Evolutionary conservation across 2,797 vertebrate species (phyloP), one percentile per base, ranked within the genome.

Genomic region (Syndactyla subalaris): DNA sequence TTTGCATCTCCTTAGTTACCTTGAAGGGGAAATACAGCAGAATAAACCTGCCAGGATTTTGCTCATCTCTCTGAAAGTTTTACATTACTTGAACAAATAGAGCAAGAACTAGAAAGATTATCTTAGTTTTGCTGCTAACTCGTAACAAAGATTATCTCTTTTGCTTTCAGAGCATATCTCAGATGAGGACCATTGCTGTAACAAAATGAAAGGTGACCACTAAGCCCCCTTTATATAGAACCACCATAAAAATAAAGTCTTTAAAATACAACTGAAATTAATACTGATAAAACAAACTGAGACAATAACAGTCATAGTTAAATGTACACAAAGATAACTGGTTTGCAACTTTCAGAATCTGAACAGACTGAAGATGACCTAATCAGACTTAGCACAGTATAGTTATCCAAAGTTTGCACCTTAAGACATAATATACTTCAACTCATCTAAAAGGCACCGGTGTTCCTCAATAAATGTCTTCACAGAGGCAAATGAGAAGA

Each of bases 381-480:
- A 54, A 84, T 39, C 14, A 72, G 62, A 81, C 8, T n/a, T 27
- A 32, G 66, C 43, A 81, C 30, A 26, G 9, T 3, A 12, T 15
- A 41, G 55, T 51, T 85, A 95, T 10, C 62, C 79, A 16, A 65
- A 72, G 46, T 61, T 57, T 61, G 36, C 32, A 75, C 38, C 36
- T 29, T 18, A 88, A 65, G 10, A n/a, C 3, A 5, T 19, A 84
- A 92, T 45, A 45, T 19, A 26, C 22, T 81, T 75, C 76, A 85
- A 65, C 30, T 72, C 65, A 26, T 59, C 88, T 91, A 93, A 88
- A 88, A 84, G 72, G 46, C 49, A 61, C 81, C 71, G 58, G 27
- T 86, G 36, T 84, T 92, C 65, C 51, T 94, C 88, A 91, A 75
- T 46, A 91, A 74, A 52, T 36, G 48, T 73, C 91, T 67, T 63